Evolutionary conservation across 2,888 invertebrate genomes (phyloP), one percentile per base, ranked within the genome.

Genomic region (Molorchus minor): DNA sequence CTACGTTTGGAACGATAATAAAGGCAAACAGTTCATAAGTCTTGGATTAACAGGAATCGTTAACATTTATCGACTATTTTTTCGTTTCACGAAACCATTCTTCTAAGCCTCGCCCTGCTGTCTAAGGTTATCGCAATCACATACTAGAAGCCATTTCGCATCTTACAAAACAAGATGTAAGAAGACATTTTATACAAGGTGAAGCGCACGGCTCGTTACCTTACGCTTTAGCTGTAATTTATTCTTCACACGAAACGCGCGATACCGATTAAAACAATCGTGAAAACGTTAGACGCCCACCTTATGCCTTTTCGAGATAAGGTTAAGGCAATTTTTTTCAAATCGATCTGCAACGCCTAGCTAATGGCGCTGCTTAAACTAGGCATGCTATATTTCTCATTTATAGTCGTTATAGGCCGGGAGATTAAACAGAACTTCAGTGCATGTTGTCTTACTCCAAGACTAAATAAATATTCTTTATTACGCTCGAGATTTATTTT

Each of bases 141-240:
- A 13, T 16, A 17, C 30, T 52, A 16, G 12, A 40, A 21, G 40
- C 19, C 30, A 41, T 40, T 43, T 41, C 12, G 41, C 33, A 52
- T 30, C 41, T 30, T 41, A 19, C 20, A 33, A 33, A 52, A 52
- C 52, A 52, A 16, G 8, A 30, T 52, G 52, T 41, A 41, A 30
- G 33, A 40, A 52, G 30, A 52, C 33, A 41, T 17, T 29, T 13
- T 30, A 29, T 53, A 43, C 43, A 43, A 53, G 43, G 43, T 35
- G 52, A 46, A 38, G 38, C 45, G 35, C 29, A 16, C 40, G 29
- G 21, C 38, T 19, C 15, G 19, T 36, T 56, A 29, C 45, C 25
- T 19, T 43, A 15, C 25, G 1, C 3, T 19, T 40, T n/a, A 40
- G 19, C 21, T 12, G 10, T 25, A 43, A 43, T 13, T 25, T 13